phyloP scores from a whole-genome alignment of 2,797 vertebrate genomes.

The Vultur gryphus region DNA sequence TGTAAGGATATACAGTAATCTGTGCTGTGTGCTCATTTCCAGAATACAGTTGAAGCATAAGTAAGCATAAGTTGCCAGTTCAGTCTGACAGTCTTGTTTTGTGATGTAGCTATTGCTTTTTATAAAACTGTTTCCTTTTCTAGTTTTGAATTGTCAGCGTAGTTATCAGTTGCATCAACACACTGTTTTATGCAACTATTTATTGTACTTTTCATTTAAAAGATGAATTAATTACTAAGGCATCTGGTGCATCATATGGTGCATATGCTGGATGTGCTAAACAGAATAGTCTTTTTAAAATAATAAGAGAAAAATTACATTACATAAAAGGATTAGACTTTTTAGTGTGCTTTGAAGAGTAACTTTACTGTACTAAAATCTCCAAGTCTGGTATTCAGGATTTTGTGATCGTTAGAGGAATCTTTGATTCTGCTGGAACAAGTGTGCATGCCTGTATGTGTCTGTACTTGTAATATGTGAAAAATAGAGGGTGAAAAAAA shows the following conservation, averaged over 20 bases:
- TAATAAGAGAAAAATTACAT: neutral
- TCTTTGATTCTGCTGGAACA: neutral
- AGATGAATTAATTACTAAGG: constrained; percentile 49
- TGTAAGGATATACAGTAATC: neutral
- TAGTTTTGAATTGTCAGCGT: neutral
- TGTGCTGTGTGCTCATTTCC: neutral
- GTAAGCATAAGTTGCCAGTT: neutral
- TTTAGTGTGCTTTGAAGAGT: neutral
- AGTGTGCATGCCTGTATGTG: neutral
- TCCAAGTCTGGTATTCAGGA: neutral
- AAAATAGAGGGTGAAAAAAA: neutral
- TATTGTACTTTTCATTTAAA: constrained; percentile 42
- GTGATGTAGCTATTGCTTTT: neutral
- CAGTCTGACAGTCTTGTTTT: constrained; percentile 8
- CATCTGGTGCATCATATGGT: constrained; percentile 51
- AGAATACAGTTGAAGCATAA: neutral
- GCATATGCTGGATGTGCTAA: constrained; percentile 15
- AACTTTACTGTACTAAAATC: neutral
- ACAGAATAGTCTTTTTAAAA: constrained; percentile 9
- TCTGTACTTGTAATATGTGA: neutral
- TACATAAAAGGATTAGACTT: constrained; percentile 15
- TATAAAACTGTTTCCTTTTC: neutral
- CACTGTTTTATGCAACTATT: constrained; percentile 22
- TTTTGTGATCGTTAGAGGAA: constrained; percentile 26
- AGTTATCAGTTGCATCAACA: neutral